phyloP scores from a whole-genome alignment of 2,888 invertebrate species.

The Actias luna region DNA sequence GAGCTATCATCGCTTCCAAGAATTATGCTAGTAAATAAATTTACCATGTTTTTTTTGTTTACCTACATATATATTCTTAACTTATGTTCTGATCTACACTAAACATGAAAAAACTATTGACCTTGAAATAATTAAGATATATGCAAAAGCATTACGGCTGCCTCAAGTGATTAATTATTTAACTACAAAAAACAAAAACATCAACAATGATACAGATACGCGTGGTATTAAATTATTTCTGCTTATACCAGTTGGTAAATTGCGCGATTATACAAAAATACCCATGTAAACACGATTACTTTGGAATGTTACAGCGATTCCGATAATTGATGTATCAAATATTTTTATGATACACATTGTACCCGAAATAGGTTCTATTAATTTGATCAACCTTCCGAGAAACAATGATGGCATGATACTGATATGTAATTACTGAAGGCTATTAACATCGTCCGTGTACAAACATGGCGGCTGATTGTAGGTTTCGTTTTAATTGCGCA shows the following conservation, averaged over 20 bases:
- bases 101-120: too few species aligned
- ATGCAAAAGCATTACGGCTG: too few species aligned
- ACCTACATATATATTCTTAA: too few species aligned
- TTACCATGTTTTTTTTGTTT: too few species aligned
- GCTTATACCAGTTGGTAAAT: not conserved
- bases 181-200: too few species aligned
- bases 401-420: constrained; percentile 74
- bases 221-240: not conserved
- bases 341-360: constrained; percentile 41
- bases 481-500: constrained; percentile 81
- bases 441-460: constrained; percentile 81
- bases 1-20: too few species aligned
- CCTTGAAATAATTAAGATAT: too few species aligned
- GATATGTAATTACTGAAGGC: constrained; percentile 79
- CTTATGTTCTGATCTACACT: too few species aligned
- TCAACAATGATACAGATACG: not conserved
- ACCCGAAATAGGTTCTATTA: constrained; percentile 75
- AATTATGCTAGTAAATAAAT: too few species aligned
- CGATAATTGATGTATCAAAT: constrained; percentile 34
- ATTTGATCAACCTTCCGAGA: constrained; percentile 80
- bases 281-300: not conserved
- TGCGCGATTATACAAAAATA: not conserved
- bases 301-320: constrained; percentile 27
- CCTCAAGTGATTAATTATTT: too few species aligned
- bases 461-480: constrained; percentile 81